Evolutionary conservation across 2,888 invertebrate genomes (phyloP), one percentile per base, ranked within the genome.

Genomic region (Dione vanillae): DNA sequence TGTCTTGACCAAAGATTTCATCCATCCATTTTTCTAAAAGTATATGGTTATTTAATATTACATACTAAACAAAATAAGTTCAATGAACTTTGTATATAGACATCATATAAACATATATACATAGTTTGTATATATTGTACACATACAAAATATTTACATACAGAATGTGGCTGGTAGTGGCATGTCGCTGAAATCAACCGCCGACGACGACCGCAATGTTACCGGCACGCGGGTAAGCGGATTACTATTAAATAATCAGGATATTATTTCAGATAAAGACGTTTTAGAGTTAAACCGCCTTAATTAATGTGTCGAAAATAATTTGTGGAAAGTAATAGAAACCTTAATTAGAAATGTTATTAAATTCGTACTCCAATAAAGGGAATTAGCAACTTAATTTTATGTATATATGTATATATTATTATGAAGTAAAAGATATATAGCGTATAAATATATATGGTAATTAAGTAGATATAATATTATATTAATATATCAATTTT

Each of bases 171-270:
- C 43, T 54, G 68, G 61, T 59, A 65, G 49, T 65, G 69, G 62
- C 71, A 51, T 71, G 76, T 65, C 65, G 69, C 66, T 74, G 67
- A 64, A 72, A 66, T 69, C 69, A 71, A 76, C 76, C 73, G 71
- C 73, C 58, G 65, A 72, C 75, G 69, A 71, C 58, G 65, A 72
- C 75, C 76, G 70, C 75, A 71, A 19, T 73, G 74, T 70, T 71
- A 70, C 67, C 65, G 73, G 70, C 68, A 65, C 45, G 65, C 62
- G 45, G 56, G 56, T 71, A 67, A 67, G 49, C 65, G 65, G 62
- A 70, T 65, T 49, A 64, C 49, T 64, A 49, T 49, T 64, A 64
- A 49, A 64, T 64, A 64, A 64, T 64, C 61, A 45, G 45, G 43
- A 61, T 61, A 61, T 61, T 61, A 61, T 61, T 45, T 45, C 61